Percentiles rank a stretch among this genome's conserved stretches.
phyloP scores from a whole-genome alignment of 1,140 invertebrate species.

The Apis laboriosa region DNA sequence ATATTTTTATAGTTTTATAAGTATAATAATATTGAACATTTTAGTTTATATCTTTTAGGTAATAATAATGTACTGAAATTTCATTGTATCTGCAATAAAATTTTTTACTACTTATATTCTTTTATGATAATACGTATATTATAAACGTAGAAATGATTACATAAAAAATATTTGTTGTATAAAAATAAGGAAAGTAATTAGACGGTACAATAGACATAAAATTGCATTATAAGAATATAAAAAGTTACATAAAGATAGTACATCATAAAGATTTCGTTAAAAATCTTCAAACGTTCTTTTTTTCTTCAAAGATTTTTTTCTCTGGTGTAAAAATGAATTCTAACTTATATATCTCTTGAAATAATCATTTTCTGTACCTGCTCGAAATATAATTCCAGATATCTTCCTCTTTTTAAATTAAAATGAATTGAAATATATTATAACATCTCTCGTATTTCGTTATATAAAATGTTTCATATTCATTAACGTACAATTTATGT shows the following conservation, averaged over 20 bases:
- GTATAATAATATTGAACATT: neutral
- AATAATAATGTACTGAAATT: neutral
- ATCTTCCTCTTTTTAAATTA: neutral
- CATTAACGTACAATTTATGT: neutral
- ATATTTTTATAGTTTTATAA: neutral
- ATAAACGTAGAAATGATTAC: neutral
- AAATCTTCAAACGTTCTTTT: neutral
- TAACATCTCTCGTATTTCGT: neutral
- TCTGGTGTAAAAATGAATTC: neutral
- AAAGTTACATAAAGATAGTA: too few relatives aligned
- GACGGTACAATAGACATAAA: too few relatives aligned
- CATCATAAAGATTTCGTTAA: too few relatives aligned
- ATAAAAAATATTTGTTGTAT: too few relatives aligned
- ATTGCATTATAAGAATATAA: too few relatives aligned
- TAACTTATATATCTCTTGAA: neutral
- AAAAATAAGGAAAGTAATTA: neutral
- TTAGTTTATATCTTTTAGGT: neutral
- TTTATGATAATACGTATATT: neutral
- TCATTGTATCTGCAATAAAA: neutral
- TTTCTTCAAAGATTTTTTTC: neutral
- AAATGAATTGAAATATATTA: neutral
- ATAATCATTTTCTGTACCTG: neutral
- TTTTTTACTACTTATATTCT: neutral
- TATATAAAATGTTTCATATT: neutral
- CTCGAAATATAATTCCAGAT: neutral